Evolutionary conservation across 2,113 vertebrate genomes (phyloP), one percentile per base, ranked within the genome.

Genomic region (Anthoscopus minutus): DNA sequence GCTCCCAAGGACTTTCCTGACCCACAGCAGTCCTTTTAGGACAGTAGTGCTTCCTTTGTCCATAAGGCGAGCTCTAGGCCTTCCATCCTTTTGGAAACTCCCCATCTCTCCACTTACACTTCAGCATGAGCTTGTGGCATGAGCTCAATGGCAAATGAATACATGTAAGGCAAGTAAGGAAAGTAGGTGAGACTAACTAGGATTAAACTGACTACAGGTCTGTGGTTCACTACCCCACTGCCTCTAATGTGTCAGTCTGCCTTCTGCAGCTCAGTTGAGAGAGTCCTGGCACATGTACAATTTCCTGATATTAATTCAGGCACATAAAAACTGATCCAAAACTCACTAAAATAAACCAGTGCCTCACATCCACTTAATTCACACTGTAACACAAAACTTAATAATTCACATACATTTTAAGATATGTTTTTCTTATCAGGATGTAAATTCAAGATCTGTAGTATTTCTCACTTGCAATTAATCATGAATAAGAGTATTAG

Each of bases 221-320:
- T 93, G 94, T 97, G 96, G 96, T 94, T 97, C 94, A 88, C 91
- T 96, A 97, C 88, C 79, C 96, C 40, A 60, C 74, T 91, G 96
- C 84, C 94, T 96, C 96, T 93, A 89, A 95, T 79, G 92, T 92
- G 89, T 94, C 93, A 80, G 93, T 81, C 95, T 97, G 84, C 96
- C 87, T 94, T 91, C 58, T 78, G 89, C 91, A 95, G 95, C 94
- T 95, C 97, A 96, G 91, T 93, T 96, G 95, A 97, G 86, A 71
- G 62, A 93, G 84, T 74, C 87, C 91, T 95, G 7, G 70, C 22
- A 72, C 30, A 93, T 53, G 45, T 89, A 96, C 84, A 88, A 91
- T 80, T 78, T 89, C 69, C 87, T 74, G 66, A 38, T 89, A 89
- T 35, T 51, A 91, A 95, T 86, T 61, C 70, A 82, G 80, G 78